A percentile compares a stretch with the other conserved stretches of the same genome.
These are phyloP conservation scores for Vanessa tameamea DNA, from an alignment of 1,140 invertebrate genomes.

Conservation along the genomic window DNA sequence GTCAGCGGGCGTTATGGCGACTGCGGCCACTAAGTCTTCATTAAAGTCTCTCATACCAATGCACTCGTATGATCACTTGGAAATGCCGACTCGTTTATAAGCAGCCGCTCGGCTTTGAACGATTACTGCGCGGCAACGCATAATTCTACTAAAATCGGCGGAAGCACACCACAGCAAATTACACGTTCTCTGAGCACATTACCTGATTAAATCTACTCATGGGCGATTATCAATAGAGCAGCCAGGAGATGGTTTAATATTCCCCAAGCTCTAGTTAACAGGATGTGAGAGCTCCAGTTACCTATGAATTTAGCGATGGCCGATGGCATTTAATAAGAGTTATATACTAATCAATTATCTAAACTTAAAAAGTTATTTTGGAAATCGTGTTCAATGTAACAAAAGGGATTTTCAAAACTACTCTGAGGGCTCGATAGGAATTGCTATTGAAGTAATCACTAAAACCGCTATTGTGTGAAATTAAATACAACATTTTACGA, in stretches of 20 bases:
- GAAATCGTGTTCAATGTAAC: no score
- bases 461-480: no score
- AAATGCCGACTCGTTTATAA: slow-evolving; percentile 7
- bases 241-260: not conserved
- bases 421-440: no score
- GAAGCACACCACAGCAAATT: slow-evolving; percentile 10
- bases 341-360: not conserved
- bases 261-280: not conserved
- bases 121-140: not conserved
- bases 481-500: no score
- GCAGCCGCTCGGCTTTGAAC: slow-evolving; percentile 6
- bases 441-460: no score
- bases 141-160: slow-evolving; percentile 11
- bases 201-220: slow-evolving; percentile 8
- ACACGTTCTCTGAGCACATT: slow-evolving; percentile 1
- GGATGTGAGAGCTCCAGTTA: not conserved
- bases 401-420: no score
- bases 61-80: not conserved
- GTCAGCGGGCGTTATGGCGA: not conserved
- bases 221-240: slow-evolving; percentile 1
- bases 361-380: no score
- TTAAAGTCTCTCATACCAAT: slow-evolving; percentile 28
- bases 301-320: not conserved
- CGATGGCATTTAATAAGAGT: not conserved
- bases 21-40: slow-evolving; percentile 20